Percentiles rank a stretch among this genome's conserved stretches.
Conservation (phyloP, 2,888 invertebrate genomes). For the Hofmannophila pseudospretella region DNA sequence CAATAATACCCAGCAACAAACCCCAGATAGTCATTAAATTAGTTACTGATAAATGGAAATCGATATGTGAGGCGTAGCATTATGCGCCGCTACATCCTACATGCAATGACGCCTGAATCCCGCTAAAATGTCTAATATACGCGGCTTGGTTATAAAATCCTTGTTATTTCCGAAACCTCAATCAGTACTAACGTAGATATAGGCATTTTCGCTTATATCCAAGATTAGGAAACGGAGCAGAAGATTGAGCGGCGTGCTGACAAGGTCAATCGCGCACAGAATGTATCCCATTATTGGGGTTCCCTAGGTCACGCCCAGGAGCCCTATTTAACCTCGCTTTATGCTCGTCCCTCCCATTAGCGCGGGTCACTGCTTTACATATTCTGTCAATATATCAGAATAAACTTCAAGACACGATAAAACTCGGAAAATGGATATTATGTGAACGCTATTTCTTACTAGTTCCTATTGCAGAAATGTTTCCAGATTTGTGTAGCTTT, state of each 20-base stretch:
- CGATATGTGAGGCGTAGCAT: too few species aligned
- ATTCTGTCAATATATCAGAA: constrained; percentile 3
- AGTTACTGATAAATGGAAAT: too few species aligned
- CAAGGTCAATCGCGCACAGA: constrained; percentile 8
- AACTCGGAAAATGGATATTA: background rate
- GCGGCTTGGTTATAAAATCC: too few species aligned
- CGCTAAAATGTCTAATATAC: too few species aligned
- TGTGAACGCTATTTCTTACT: too few species aligned
- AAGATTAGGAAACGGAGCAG: background rate
- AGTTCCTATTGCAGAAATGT: background rate
- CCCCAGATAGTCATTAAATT: too few species aligned
- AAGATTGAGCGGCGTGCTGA: constrained; percentile 2
- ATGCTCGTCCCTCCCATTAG: constrained; percentile 7
- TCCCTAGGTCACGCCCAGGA: constrained; percentile 4
- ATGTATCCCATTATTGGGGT: constrained; percentile 8
- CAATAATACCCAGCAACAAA: too few species aligned
- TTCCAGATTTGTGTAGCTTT: too few species aligned
- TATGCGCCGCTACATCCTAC: too few species aligned
- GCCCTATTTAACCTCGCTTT: constrained; percentile 5
- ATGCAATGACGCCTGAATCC: too few species aligned
- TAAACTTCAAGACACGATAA: background rate
- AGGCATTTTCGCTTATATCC: background rate
- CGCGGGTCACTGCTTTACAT: constrained; percentile 7
- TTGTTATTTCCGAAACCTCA: too few species aligned
- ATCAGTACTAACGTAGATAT: too few species aligned